A percentile compares a stretch with the other conserved stretches of the same genome.
Conservation (phyloP, 2,888 invertebrate genomes). For the Hetaerina titia region DNA sequence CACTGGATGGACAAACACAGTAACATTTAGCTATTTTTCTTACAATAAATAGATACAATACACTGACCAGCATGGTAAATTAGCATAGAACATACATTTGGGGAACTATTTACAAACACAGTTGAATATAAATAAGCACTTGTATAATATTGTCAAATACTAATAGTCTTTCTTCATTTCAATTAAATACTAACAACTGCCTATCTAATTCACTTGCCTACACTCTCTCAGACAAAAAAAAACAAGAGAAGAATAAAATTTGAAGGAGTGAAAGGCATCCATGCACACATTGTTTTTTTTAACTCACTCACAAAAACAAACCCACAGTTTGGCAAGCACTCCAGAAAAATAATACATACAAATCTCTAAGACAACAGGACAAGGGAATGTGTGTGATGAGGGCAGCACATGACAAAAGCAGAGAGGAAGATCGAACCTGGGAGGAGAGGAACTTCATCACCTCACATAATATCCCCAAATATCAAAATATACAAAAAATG, state of each 20-base stretch:
- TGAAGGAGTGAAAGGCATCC: slow-evolving; percentile 1
- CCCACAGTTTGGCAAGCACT: slow-evolving; percentile 26
- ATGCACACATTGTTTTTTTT: background rate
- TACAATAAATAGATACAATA: slow-evolving; percentile 66
- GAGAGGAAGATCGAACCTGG: background rate
- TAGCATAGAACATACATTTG: slow-evolving; percentile 45
- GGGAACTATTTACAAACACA: slow-evolving; percentile 68
- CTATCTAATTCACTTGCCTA: slow-evolving; percentile 34
- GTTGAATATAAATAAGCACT: slow-evolving; percentile 68
- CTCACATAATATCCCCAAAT: background rate
- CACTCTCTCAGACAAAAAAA: background rate
- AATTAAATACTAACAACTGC: slow-evolving; percentile 64
- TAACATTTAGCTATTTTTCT: slow-evolving; percentile 44
- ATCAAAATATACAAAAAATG: slow-evolving; percentile 35
- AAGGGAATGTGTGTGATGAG: slow-evolving; percentile 52
- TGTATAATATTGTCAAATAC: slow-evolving; percentile 68
- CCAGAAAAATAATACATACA: background rate
- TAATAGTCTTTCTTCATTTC: slow-evolving; percentile 56
- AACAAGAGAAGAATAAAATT: background rate
- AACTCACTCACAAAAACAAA: slow-evolving; percentile 35
- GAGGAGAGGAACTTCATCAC: background rate
- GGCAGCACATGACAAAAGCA: background rate
- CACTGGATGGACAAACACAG: slow-evolving; percentile 67
- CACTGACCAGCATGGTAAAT: slow-evolving; percentile 64
- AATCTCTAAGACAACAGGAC: background rate